phyloP scores from a whole-genome alignment of 2,888 invertebrate genomes.

The Creontiades dilutus region DNA sequence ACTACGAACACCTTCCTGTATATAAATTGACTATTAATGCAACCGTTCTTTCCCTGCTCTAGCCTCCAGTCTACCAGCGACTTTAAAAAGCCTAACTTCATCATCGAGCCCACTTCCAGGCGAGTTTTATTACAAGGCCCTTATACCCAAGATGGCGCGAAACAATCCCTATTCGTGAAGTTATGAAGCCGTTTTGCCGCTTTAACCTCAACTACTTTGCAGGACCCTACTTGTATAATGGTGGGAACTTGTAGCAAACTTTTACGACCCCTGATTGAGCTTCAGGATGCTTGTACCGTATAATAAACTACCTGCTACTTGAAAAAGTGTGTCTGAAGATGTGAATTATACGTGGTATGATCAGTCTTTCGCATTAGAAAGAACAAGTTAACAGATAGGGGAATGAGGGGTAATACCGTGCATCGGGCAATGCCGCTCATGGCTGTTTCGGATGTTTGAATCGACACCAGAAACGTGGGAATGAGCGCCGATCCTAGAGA shows the following conservation, averaged over 20 bases:
- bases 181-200: constrained; percentile 13
- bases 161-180: constrained; percentile 13
- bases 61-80: neutral
- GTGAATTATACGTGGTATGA: too few relatives aligned
- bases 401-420: too few relatives aligned
- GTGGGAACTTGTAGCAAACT: neutral
- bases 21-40: constrained; percentile 71
- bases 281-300: neutral
- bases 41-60: constrained; percentile 18
- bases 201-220: neutral
- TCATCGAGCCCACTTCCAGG: constrained; percentile 34
- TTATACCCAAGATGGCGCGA: neutral
- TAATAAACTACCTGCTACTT: too few relatives aligned
- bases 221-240: neutral
- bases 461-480: too few relatives aligned
- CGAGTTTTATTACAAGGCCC: constrained; percentile 37
- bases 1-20: constrained; percentile 62
- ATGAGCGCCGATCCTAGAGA: too few relatives aligned
- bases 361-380: too few relatives aligned
- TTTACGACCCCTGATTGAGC: neutral
- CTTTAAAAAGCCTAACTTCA: constrained; percentile 59
- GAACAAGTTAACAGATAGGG: too few relatives aligned
- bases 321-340: too few relatives aligned
- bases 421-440: too few relatives aligned
- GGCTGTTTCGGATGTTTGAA: too few relatives aligned